Evolutionary conservation across 1,140 invertebrate genomes (phyloP).

Genomic region (Druon quercuslanigerum): DNA sequence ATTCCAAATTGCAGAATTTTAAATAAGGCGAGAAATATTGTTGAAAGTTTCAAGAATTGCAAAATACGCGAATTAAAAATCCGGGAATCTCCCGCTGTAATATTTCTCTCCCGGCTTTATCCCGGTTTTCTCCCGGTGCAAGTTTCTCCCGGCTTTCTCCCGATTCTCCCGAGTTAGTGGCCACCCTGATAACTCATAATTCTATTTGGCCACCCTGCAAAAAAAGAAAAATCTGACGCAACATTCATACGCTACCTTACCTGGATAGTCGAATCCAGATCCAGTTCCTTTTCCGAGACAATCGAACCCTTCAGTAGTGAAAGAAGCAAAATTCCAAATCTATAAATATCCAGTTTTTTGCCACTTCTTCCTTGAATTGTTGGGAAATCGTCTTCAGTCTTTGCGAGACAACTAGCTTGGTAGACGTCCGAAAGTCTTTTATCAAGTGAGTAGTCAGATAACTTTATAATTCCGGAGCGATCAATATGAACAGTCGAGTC

Average conservation of each 20-base stretch:
- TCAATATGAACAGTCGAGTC: slow-evolving; percentile 82
- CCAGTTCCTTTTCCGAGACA: slow-evolving; percentile 73
- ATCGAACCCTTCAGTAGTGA: slow-evolving; percentile 76
- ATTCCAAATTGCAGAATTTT: no score
- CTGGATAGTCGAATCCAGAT: slow-evolving; percentile 72
- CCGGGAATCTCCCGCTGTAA: no score
- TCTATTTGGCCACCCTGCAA: no score
- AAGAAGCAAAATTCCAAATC: slow-evolving; percentile 80
- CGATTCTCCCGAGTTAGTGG: no score
- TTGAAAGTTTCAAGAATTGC: no score
- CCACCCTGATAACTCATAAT: no score
- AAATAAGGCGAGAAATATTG: no score
- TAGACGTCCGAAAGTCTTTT: slow-evolving; percentile 78
- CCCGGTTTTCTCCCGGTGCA: no score
- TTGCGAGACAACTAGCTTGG: slow-evolving; percentile 58
- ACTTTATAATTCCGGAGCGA: slow-evolving; percentile 75
- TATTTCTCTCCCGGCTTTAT: no score
- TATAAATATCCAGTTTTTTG: slow-evolving; percentile 85
- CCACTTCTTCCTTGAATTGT: slow-evolving; percentile 79
- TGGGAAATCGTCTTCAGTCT: slow-evolving; percentile 71
- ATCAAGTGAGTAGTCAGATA: slow-evolving; percentile 85
- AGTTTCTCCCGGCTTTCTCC: no score
- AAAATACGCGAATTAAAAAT: no score
- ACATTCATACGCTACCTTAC: slow-evolving; percentile 40
- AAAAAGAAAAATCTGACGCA: no score